Evolutionary conservation across 2,888 invertebrate species (phyloP).

Genomic region (Rhorus exstirpatorius): DNA sequence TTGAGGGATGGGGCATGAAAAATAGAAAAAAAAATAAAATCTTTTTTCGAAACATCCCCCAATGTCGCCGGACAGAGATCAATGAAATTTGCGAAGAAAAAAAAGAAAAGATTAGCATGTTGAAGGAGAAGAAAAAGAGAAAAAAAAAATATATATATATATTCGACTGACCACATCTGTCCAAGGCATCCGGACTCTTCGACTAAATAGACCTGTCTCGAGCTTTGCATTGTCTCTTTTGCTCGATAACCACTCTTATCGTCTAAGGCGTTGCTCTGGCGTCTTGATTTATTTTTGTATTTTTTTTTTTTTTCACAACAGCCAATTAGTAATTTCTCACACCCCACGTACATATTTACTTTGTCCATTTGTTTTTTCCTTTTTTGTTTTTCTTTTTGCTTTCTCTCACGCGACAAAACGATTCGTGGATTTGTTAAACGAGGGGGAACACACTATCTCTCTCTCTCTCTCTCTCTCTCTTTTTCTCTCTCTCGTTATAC

Average conservation of each 20-base stretch:
- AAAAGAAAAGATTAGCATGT: conserved; percentile 48
- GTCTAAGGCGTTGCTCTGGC: conserved; percentile 80
- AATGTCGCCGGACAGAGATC: too few relatives aligned
- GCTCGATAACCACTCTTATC: conserved; percentile 82
- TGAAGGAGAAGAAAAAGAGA: conserved; percentile 33
- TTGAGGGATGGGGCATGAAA: too few relatives aligned
- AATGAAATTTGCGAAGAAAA: too few relatives aligned
- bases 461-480: background rate
- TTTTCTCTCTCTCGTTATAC: conserved; percentile 50
- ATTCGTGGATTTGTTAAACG: too few relatives aligned
- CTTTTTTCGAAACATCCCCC: too few relatives aligned
- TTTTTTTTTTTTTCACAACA: conserved; percentile 52
- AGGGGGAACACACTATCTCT: too few relatives aligned
- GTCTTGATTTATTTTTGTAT: conserved; percentile 71
- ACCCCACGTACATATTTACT: conserved; percentile 27
- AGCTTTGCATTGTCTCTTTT: conserved; percentile 81
- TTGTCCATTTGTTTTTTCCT: conserved; percentile 16
- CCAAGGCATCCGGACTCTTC: conserved; percentile 83
- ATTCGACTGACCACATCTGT: conserved; percentile 84
- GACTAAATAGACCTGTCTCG: conserved; percentile 82
- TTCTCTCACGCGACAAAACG: too few relatives aligned
- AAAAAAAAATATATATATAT: conserved; percentile 54
- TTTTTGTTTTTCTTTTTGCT: conserved; percentile 7
- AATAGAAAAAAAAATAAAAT: too few relatives aligned
- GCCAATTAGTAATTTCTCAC: conserved; percentile 54